These are phyloP conservation scores for Lepilemur ruficaudatus DNA, from an alignment of 2,797 vertebrate species.

Conservation along the genomic window DNA sequence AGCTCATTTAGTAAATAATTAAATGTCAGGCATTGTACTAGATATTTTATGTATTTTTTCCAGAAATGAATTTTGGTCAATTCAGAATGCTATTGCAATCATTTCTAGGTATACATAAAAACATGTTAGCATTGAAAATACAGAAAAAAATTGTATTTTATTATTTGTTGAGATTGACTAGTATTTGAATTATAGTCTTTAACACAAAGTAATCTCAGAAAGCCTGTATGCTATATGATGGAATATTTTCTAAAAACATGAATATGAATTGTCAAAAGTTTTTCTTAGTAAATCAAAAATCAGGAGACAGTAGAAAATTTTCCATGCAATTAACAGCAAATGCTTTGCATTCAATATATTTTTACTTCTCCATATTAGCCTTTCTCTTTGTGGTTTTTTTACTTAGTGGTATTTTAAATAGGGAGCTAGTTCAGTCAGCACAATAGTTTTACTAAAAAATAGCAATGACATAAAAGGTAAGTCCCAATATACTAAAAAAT, in stretches of 20 bases:
- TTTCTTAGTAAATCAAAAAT: background rate
- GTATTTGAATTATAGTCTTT: background rate
- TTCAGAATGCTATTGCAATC: background rate
- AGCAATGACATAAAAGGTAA: background rate
- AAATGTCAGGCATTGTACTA: background rate
- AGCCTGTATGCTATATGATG: fast-evolving
- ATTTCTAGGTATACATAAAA: background rate
- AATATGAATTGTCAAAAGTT: background rate
- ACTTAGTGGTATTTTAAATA: constrained; percentile 63
- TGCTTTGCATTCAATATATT: constrained; percentile 6
- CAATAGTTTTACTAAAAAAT: background rate
- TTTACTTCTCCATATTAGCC: background rate
- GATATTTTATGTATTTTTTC: background rate
- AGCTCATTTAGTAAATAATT: background rate
- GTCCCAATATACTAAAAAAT: background rate
- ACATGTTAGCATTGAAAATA: background rate
- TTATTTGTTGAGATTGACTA: background rate
- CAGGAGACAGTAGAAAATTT: background rate
- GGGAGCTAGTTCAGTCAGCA: constrained; percentile 33
- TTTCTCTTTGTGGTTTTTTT: constrained; percentile 36
- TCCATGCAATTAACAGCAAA: constrained; percentile 16
- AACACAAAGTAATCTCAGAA: background rate
- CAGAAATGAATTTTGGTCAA: background rate
- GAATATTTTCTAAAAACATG: background rate
- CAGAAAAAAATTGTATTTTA: background rate